Conservation (phyloP, 1,140 invertebrate genomes). For the Diorhabda sublineata region DNA sequence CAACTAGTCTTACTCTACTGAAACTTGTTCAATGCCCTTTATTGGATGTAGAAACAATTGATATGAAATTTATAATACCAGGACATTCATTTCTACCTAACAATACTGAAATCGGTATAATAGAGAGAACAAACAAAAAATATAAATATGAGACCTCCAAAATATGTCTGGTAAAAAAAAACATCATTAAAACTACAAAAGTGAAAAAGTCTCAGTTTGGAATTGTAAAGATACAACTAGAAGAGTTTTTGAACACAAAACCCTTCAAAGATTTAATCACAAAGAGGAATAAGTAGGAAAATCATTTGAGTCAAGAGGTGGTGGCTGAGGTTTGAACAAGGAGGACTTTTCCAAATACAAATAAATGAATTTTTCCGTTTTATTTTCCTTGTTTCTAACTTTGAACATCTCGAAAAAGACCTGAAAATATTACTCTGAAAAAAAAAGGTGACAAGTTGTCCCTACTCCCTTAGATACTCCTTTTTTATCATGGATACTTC, state of each 20-base stretch:
- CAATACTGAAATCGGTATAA: neutral
- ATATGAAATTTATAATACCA: neutral
- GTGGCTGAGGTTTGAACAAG: neutral
- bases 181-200: neutral
- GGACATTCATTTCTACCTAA: neutral
- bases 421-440: neutral
- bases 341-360: neutral
- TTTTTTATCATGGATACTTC: neutral
- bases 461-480: neutral
- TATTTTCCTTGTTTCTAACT: too few relatives aligned
- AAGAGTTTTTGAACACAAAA: constrained; percentile 5
- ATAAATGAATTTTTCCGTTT: neutral
- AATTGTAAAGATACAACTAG: neutral
- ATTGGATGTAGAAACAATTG: too few relatives aligned
- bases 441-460: neutral
- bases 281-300: too few relatives aligned
- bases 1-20: too few relatives aligned
- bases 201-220: neutral
- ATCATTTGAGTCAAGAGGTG: too few relatives aligned
- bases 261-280: constrained; percentile 1
- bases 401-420: too few relatives aligned
- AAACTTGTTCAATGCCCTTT: too few relatives aligned
- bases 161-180: neutral
- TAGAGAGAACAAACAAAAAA: neutral
- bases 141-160: neutral